These are phyloP conservation scores for Tachysurus fulvidraco DNA, from an alignment of 2,113 vertebrate genomes.

Conservation along the genomic window DNA sequence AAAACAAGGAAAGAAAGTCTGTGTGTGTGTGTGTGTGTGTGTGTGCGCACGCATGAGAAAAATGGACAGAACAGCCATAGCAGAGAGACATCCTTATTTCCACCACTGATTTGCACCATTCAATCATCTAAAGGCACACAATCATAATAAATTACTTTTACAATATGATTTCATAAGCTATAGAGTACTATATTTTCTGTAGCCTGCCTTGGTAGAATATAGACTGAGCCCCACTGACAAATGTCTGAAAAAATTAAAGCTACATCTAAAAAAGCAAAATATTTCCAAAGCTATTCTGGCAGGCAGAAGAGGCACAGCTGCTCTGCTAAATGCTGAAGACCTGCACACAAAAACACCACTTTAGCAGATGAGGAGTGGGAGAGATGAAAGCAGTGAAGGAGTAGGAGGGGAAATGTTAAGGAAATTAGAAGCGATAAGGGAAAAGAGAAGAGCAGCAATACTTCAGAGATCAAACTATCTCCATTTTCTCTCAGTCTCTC, in stretches of 20 bases:
- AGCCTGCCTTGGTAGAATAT: no score
- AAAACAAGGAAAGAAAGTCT: conserved; percentile 8
- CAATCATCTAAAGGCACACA: background rate
- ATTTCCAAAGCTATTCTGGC: conserved; percentile 28
- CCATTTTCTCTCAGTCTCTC: background rate
- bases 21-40: background rate
- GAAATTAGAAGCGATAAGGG: background rate
- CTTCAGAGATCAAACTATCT: conserved; percentile 8
- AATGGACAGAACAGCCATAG: conserved; percentile 2
- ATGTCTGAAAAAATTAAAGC: background rate
- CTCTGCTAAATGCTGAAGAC: background rate
- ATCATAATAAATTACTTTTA: background rate
- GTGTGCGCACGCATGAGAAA: background rate
- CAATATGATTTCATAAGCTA: background rate
- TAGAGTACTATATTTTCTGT: background rate
- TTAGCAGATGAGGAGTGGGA: conserved; percentile 36
- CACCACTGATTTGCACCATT: background rate
- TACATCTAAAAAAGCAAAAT: background rate
- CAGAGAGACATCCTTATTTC: conserved; percentile 8
- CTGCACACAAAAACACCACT: background rate
- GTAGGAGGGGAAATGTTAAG: conserved; percentile 14
- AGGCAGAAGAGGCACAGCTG: conserved; percentile 29
- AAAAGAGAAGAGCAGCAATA: background rate
- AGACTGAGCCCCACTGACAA: background rate
- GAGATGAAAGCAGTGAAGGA: conserved; percentile 9